Conservation (phyloP, 2,113 vertebrate genomes). For the Phasianus colchicus region DNA sequence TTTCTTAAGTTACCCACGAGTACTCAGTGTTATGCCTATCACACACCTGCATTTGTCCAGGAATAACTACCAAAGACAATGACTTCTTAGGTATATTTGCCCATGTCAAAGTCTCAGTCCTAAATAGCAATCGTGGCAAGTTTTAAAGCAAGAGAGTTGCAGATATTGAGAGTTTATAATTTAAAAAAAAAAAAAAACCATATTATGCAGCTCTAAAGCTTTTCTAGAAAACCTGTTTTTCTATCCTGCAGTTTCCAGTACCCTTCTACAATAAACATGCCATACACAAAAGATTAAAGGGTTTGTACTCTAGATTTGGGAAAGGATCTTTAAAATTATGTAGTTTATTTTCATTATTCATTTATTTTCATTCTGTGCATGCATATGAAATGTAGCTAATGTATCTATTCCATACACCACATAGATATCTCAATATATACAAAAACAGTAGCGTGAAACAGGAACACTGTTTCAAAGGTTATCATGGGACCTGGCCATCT, state of each 20-base stretch:
- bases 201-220: background rate
- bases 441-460: background rate
- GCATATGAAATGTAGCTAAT: background rate
- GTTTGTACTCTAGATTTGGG: background rate
- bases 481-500: background rate
- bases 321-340: background rate
- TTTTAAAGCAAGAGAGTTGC: background rate
- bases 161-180: background rate
- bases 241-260: background rate
- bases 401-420: background rate
- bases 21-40: background rate
- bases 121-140: background rate
- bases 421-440: background rate
- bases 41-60: background rate
- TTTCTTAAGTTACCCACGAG: background rate
- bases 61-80: background rate
- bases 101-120: background rate
- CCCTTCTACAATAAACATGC: background rate
- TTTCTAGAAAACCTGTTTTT: background rate
- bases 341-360: background rate
- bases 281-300: background rate
- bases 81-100: background rate
- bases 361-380: too few species aligned
- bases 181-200: background rate
- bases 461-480: background rate